Evolutionary conservation across 2,113 vertebrate genomes (phyloP).

Genomic region (Percopsis transmontana): DNA sequence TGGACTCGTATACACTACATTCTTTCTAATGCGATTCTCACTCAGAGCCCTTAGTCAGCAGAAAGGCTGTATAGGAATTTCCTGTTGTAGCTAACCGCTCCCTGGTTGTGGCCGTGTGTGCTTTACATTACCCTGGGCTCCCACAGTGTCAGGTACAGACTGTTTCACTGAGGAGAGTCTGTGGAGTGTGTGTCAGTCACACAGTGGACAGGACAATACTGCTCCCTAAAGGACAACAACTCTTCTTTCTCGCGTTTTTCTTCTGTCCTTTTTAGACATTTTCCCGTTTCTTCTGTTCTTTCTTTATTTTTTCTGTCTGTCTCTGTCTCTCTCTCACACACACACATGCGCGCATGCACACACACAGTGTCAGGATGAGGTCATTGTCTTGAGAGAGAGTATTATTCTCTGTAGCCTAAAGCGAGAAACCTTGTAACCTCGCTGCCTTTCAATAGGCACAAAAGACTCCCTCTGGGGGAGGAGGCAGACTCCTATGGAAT

Average conservation of each 20-base stretch:
- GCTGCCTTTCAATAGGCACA: conserved; percentile 68
- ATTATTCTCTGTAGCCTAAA: conserved; percentile 72
- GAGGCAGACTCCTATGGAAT: conserved; percentile 64
- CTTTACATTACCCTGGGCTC: conserved; percentile 47
- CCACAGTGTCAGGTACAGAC: conserved; percentile 53
- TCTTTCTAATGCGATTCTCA: conserved; percentile 60
- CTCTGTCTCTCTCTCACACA: not conserved
- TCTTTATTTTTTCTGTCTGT: conserved; percentile 19
- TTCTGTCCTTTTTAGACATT: conserved; percentile 46
- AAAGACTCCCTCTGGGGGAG: conserved; percentile 66
- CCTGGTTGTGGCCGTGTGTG: conserved; percentile 36
- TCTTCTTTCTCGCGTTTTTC: conserved; percentile 8
- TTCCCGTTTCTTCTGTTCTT: conserved; percentile 41
- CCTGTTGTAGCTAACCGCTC: conserved; percentile 69
- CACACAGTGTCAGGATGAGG: conserved; percentile 55
- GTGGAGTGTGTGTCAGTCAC: conserved; percentile 22
- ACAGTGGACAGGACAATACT: conserved; percentile 28
- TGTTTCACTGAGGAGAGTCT: conserved; percentile 34
- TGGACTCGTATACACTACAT: conserved; percentile 59
- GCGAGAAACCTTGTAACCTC: conserved; percentile 76
- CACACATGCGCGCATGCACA: conserved; percentile 6
- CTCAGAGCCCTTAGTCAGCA: conserved; percentile 70
- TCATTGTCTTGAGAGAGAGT: conserved; percentile 65
- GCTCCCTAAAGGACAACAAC: conserved; percentile 38
- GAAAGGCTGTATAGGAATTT: conserved; percentile 75